Evolutionary conservation across 2,888 invertebrate species (phyloP).

Genomic region (Esperia sulphurella): DNA sequence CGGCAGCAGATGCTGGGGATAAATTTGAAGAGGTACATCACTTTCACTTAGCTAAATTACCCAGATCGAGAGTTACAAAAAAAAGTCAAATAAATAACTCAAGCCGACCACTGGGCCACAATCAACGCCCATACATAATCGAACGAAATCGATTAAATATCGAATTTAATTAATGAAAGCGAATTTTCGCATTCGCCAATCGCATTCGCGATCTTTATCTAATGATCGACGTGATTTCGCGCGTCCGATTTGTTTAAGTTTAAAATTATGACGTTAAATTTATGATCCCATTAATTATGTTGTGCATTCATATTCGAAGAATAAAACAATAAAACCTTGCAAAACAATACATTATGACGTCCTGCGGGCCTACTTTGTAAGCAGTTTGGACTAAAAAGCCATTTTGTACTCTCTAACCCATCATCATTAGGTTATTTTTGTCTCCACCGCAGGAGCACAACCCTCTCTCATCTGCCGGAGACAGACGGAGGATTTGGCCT

Average conservation of each 20-base stretch:
- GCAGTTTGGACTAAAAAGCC: too few species aligned
- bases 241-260: constrained; percentile 17
- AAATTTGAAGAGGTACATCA: not conserved
- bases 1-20: too few species aligned
- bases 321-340: too few species aligned
- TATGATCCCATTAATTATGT: not conserved
- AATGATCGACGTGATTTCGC: constrained; percentile 31
- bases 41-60: constrained; percentile 1
- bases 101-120: constrained; percentile 33
- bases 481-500: too few species aligned
- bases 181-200: constrained; percentile 34
- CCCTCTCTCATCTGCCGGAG: too few species aligned
- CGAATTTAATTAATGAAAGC: constrained; percentile 55
- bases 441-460: too few species aligned
- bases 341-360: too few species aligned
- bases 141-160: constrained; percentile 54
- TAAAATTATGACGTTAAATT: constrained; percentile 2
- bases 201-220: constrained; percentile 47
- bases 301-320: not conserved
- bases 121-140: constrained; percentile 55
- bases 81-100: constrained; percentile 33
- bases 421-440: too few species aligned
- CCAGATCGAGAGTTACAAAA: not conserved
- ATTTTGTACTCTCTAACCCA: too few species aligned
- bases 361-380: too few species aligned